Percentiles rank a stretch among this genome's conserved stretches.
phyloP scores from a whole-genome alignment of 2,888 invertebrate genomes.

The Coelopa pilipes region DNA sequence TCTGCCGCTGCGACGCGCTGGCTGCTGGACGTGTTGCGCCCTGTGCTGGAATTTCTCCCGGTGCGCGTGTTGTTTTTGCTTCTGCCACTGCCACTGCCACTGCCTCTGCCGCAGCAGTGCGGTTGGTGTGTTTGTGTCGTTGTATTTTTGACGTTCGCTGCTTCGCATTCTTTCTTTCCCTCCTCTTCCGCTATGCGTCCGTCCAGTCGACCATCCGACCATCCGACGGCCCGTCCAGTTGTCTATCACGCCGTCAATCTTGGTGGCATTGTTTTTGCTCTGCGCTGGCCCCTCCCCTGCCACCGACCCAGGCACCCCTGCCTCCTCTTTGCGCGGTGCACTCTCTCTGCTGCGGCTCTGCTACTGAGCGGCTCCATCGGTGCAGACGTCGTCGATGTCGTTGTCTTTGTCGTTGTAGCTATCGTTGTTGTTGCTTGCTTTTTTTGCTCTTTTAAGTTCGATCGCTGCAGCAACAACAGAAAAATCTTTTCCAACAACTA shows the following conservation, averaged over 20 bases:
- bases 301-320: background rate
- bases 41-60: constrained; percentile 57
- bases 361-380: constrained; percentile 1
- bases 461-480: constrained; percentile 36
- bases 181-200: constrained; percentile 30
- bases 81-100: background rate
- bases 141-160: constrained; percentile 61
- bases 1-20: no score
- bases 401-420: constrained; percentile 39
- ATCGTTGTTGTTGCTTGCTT: constrained; percentile 35
- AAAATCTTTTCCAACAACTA: background rate
- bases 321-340: background rate
- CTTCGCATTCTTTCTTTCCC: constrained; percentile 54
- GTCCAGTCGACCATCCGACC: constrained; percentile 33
- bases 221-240: constrained; percentile 33
- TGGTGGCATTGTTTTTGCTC: constrained; percentile 57
- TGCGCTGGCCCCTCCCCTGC: constrained; percentile 6
- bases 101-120: constrained; percentile 17
- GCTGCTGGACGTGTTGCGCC: constrained; percentile 51
- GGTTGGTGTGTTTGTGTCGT: constrained; percentile 47
- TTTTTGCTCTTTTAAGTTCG: constrained; percentile 37
- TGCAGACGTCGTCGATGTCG: constrained; percentile 38
- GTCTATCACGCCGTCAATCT: constrained; percentile 57
- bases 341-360: constrained; percentile 17
- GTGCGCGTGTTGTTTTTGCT: no score